Conservation (phyloP, 1,140 invertebrate genomes). For the Caenorhabditis briggsae region DNA sequence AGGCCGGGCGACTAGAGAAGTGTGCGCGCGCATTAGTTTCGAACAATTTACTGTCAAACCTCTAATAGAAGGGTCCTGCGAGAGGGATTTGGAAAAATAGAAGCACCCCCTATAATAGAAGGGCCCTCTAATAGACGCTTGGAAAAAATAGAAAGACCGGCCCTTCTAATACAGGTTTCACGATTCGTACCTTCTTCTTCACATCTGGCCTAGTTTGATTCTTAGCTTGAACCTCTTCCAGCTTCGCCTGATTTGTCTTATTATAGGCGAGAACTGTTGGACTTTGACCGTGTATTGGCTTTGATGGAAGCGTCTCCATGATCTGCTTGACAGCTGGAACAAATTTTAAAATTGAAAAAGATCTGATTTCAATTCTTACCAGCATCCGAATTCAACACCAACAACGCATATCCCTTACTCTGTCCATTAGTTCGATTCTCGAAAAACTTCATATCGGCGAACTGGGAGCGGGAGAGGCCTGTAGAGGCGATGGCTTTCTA, state of each 20-base stretch:
- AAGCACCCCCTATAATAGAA: too few species aligned
- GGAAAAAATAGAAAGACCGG: too few species aligned
- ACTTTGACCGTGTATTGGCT: constrained; percentile 89
- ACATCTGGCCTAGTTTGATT: constrained; percentile 68
- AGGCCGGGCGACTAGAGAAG: too few species aligned
- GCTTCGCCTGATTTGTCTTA: constrained; percentile 87
- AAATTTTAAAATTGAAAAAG: not conserved
- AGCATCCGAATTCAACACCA: constrained; percentile 90
- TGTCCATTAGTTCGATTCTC: constrained; percentile 99
- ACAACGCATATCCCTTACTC: constrained; percentile 94
- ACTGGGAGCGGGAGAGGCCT: constrained; percentile 2
- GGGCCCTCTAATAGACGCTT: too few species aligned
- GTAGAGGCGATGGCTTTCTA: constrained; percentile 32
- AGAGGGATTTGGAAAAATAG: too few species aligned
- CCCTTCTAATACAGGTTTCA: too few species aligned
- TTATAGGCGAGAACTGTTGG: constrained; percentile 94
- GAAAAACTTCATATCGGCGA: constrained; percentile 98
- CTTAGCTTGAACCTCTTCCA: constrained; percentile 80
- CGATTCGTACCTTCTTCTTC: constrained; percentile 84
- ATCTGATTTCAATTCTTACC: constrained; percentile 78
- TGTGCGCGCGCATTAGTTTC: constrained; percentile 74
- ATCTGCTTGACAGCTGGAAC: constrained; percentile 84
- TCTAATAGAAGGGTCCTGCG: too few species aligned
- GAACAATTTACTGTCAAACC: too few species aligned
- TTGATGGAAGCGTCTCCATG: constrained; percentile 92